Evolutionary conservation across 2,113 vertebrate genomes (phyloP), one percentile per base, ranked within the genome.

Genomic region (Ctenomys sociabilis): DNA sequence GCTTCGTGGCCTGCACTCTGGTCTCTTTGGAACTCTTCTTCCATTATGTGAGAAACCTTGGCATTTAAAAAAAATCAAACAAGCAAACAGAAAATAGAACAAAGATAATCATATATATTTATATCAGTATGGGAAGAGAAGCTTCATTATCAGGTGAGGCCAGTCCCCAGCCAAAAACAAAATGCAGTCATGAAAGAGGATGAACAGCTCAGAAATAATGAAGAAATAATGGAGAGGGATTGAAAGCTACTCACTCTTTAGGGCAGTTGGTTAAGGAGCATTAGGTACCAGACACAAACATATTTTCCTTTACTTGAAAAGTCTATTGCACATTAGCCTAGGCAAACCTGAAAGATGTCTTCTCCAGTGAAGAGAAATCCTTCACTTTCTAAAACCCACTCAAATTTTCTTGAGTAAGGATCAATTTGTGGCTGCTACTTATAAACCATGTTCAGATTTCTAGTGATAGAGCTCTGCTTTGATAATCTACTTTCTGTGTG

Each of bases 351-450:
- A 68, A 68, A 63, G 45, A 35, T 3, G n/a, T n/a, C n/a, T n/a
- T n/a, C 37, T 52, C 24, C 57, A 37, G 45, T 75, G 21, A 54
- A 84, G 87, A 85, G 77, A 52, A 2, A 6, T 90, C 4, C 37
- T 95, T 85, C 57, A 21, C 57, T 89, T 88, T 87, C 22, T 28
- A 73, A 57, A 92, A 61, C 87, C 30, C 26, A 45, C n/a, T 81
- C 8, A 66, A 77, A 49, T 86, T 57, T 93, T 54, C 68, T 73
- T 94, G 37, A 70, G 6, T 84, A 45, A 73, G 82, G 40, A 40
- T 59, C 2, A 0, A 45, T 59, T 90, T 88, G 10, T 40, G 89
- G 14, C 70, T 77, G 19, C 43, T 70, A 24, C 37, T 84, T 82
- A 88, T 1, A 32, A 70, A 82, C 17, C 68, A 70, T 64, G 9